These are phyloP conservation scores for Pelmatolapia mariae DNA, from an alignment of 2,113 vertebrate species.

Conservation along the genomic window DNA sequence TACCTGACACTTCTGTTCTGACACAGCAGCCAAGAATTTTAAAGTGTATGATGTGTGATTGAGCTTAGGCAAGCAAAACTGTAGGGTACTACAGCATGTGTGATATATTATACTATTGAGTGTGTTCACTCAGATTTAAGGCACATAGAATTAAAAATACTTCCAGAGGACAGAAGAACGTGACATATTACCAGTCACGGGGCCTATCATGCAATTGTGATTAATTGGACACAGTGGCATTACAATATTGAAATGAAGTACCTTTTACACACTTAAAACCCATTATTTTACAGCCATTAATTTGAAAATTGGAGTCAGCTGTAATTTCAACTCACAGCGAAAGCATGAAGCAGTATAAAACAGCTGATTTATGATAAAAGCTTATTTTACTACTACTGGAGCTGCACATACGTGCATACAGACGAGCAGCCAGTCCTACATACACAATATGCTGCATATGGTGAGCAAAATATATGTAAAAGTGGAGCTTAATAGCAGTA, in stretches of 20 bases:
- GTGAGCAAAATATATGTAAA: neutral
- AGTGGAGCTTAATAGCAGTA: neutral
- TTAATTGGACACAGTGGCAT: slow-evolving; percentile 34
- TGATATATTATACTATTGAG: slow-evolving; percentile 60
- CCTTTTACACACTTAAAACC: slow-evolving; percentile 56
- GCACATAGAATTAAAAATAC: slow-evolving; percentile 55
- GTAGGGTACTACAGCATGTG: neutral
- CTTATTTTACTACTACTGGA: slow-evolving; percentile 46
- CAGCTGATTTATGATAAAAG: slow-evolving; percentile 54
- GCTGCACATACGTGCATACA: neutral
- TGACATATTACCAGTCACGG: slow-evolving; percentile 37
- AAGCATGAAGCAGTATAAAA: slow-evolving; percentile 25
- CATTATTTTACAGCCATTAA: slow-evolving; percentile 56
- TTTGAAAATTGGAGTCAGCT: slow-evolving; percentile 49
- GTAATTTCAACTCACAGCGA: slow-evolving; percentile 22
- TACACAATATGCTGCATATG: neutral
- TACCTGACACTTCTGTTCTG: neutral
- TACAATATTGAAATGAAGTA: slow-evolving; percentile 57
- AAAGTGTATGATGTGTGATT: slow-evolving; percentile 31
- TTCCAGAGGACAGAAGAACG: slow-evolving; percentile 18
- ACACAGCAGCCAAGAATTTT: slow-evolving; percentile 2
- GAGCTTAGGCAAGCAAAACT: slow-evolving; percentile 54
- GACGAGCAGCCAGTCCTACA: neutral
- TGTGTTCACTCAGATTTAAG: slow-evolving; percentile 55
- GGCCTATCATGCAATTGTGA: slow-evolving; percentile 37